Evolutionary conservation across 1,140 invertebrate genomes (phyloP).

Genomic region (Eueides isabella): DNA sequence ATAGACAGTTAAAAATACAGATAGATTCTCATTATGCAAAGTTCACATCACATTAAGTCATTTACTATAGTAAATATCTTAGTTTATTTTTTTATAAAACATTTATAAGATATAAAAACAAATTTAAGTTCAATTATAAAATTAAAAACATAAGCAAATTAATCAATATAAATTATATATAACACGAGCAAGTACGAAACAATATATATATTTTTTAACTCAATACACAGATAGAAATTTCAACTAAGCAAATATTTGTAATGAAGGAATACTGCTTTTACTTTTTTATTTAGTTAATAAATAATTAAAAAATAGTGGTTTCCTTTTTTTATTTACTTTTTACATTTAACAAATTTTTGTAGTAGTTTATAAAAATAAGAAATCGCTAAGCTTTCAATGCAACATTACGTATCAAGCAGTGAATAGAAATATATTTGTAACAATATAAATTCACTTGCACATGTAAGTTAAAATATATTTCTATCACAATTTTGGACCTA

Average conservation of each 20-base stretch:
- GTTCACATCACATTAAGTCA: no score
- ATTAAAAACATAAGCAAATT: not conserved
- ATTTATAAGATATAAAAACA: no score
- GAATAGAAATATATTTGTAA: slow-evolving; percentile 9
- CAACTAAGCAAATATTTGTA: not conserved
- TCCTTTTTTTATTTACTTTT: not conserved
- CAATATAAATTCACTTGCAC: not conserved
- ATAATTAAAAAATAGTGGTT: not conserved
- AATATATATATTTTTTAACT: not conserved
- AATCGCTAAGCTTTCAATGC: not conserved
- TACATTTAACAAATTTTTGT: not conserved
- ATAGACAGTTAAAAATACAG: no score
- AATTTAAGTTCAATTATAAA: no score
- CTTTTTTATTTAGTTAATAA: not conserved
- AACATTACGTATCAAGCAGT: not conserved
- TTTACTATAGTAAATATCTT: no score
- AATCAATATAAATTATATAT: not conserved
- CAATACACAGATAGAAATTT: not conserved
- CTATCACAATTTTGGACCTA: not conserved
- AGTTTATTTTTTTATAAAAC: no score
- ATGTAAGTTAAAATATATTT: not conserved
- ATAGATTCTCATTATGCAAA: no score
- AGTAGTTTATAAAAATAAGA: not conserved
- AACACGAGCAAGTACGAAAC: not conserved
- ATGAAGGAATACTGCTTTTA: not conserved